Conservation (phyloP, 1,140 invertebrate genomes). For the Drosophila mojavensis region DNA sequence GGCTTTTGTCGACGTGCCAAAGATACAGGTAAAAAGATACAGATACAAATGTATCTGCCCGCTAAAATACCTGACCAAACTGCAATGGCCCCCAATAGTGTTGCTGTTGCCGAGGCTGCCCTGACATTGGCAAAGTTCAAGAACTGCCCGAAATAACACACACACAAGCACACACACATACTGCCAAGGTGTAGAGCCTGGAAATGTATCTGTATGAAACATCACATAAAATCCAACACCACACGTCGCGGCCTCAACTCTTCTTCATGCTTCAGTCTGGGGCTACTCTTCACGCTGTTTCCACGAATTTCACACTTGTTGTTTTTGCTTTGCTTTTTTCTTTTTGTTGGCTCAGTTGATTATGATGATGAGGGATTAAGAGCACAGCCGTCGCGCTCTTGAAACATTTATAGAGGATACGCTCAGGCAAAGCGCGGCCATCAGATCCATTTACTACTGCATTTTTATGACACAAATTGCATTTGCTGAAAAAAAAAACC, state of each 20-base stretch:
- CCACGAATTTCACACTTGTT: constrained; percentile 71
- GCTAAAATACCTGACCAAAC: constrained; percentile 50
- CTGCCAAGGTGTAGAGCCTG: not conserved
- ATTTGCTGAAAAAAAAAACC: constrained; percentile 4
- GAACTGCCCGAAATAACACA: constrained; percentile 50
- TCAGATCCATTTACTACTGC: constrained; percentile 67
- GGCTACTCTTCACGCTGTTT: constrained; percentile 51
- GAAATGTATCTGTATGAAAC: constrained; percentile 20
- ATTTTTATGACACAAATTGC: constrained; percentile 56
- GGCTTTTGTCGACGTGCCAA: constrained; percentile 63
- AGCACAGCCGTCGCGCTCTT: constrained; percentile 29
- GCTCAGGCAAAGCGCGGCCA: constrained; percentile 32
- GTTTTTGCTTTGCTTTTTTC: constrained; percentile 30
- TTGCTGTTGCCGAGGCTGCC: constrained; percentile 23
- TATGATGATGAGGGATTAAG: constrained; percentile 78
- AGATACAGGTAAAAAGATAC: constrained; percentile 80
- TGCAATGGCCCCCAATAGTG: constrained; percentile 65
- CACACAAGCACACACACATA: constrained; percentile 21
- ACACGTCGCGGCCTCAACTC: not conserved
- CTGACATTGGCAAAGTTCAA: constrained; percentile 69
- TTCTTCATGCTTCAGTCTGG: not conserved
- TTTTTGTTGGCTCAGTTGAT: constrained; percentile 56
- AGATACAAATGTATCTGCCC: constrained; percentile 70
- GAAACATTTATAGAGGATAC: constrained; percentile 41
- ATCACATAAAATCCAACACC: constrained; percentile 16